These are phyloP conservation scores for Cantharis flavilabris DNA, from an alignment of 2,888 invertebrate genomes.

Conservation along the genomic window DNA sequence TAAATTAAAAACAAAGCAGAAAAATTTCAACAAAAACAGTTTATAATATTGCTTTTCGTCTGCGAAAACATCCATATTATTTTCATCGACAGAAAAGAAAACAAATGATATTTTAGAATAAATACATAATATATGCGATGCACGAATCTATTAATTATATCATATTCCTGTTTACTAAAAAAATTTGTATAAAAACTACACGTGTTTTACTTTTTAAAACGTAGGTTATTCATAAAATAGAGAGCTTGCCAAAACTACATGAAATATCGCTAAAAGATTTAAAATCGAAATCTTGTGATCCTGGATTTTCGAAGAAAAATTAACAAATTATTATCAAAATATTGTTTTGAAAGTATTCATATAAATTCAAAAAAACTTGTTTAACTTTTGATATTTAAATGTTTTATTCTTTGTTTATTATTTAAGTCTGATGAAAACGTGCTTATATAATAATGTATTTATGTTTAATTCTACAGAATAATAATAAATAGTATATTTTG, in stretches of 20 bases:
- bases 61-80: not conserved
- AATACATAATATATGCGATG: not conserved
- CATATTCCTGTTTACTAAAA: not conserved
- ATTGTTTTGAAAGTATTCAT: not conserved
- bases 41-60: not conserved
- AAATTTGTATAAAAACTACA: not conserved
- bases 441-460: not conserved
- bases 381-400: not conserved
- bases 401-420: not conserved
- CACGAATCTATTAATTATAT: not conserved
- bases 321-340: not conserved
- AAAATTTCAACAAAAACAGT: not conserved
- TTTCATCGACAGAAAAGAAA: not conserved
- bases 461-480: not conserved
- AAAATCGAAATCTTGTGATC: not conserved
- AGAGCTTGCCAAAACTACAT: not conserved
- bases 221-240: not conserved
- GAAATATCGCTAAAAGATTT: not conserved
- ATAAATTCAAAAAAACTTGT: not conserved
- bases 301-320: not conserved
- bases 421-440: not conserved
- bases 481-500: too few species aligned
- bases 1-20: not conserved
- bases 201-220: not conserved
- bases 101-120: not conserved